These are phyloP conservation scores for Trachelus stipa DNA, from an alignment of 2,888 invertebrate species.

Conservation along the genomic window DNA sequence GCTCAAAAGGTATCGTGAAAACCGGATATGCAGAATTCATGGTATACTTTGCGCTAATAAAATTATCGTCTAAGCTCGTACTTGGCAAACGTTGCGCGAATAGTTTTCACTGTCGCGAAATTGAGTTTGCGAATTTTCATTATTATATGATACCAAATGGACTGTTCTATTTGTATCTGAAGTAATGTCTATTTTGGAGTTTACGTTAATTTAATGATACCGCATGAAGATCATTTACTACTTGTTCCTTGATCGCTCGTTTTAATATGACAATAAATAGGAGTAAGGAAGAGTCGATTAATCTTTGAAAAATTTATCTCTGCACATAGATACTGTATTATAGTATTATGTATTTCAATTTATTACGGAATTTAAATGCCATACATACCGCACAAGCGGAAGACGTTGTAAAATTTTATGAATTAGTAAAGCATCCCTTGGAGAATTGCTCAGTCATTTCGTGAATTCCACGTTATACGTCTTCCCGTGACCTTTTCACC, in stretches of 20 bases:
- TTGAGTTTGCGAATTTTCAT: neutral
- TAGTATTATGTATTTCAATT: neutral
- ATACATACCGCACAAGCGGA: neutral
- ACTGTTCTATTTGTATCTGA: neutral
- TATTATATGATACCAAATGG: neutral
- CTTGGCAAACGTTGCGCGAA: neutral
- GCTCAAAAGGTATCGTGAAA: neutral
- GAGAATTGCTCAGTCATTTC: neutral
- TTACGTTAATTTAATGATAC: neutral
- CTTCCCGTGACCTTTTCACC: neutral
- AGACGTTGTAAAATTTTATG: slow-evolving; percentile 32
- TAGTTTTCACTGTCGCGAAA: neutral
- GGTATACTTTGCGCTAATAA: neutral
- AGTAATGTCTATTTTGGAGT: neutral
- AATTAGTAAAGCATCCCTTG: slow-evolving; percentile 34
- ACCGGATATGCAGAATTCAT: neutral
- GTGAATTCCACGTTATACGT: neutral
- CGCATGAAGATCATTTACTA: neutral
- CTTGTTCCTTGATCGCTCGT: neutral
- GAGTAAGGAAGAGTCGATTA: neutral
- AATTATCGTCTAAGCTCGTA: neutral
- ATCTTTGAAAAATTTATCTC: neutral
- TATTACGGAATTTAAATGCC: neutral
- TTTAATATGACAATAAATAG: neutral
- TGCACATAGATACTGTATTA: neutral